These are phyloP conservation scores for Anastrepha ludens DNA, from an alignment of 1,140 invertebrate species.

Conservation along the genomic window DNA sequence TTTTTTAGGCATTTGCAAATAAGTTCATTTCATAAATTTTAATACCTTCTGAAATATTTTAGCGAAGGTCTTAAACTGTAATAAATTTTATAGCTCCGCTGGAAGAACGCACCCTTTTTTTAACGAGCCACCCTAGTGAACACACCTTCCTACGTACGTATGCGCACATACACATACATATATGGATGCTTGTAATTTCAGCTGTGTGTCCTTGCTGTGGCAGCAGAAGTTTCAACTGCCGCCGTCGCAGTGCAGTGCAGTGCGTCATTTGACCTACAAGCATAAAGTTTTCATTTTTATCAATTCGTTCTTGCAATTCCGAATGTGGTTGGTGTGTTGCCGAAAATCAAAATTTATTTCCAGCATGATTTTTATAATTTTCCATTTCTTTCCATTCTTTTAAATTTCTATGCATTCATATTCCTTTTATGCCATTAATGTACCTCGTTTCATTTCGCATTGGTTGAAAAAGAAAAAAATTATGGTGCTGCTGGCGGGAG, in stretches of 20 bases:
- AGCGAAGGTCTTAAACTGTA: too few species aligned
- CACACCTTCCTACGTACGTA: background rate
- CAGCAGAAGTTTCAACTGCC: slow-evolving; percentile 31
- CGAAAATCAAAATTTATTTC: slow-evolving; percentile 54
- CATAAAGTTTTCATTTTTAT: slow-evolving; percentile 48
- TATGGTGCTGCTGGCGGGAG: background rate
- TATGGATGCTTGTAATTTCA: background rate
- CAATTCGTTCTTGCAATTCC: background rate
- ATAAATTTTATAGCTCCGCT: too few species aligned
- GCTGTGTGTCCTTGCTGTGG: background rate
- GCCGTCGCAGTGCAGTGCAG: background rate
- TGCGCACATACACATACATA: background rate
- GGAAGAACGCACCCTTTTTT: too few species aligned
- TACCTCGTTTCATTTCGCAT: background rate
- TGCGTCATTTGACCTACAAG: slow-evolving; percentile 44
- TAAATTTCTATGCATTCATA: background rate
- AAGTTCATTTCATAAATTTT: too few species aligned
- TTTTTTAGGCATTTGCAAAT: too few species aligned
- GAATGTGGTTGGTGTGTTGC: background rate
- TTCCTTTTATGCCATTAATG: background rate
- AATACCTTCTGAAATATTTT: too few species aligned
- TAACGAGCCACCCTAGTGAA: too few species aligned
- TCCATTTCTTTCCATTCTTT: background rate
- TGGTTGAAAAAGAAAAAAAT: background rate
- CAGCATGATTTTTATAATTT: slow-evolving; percentile 7